These are phyloP conservation scores for Gila orcuttii DNA, from an alignment of 2,113 vertebrate species.

Conservation along the genomic window DNA sequence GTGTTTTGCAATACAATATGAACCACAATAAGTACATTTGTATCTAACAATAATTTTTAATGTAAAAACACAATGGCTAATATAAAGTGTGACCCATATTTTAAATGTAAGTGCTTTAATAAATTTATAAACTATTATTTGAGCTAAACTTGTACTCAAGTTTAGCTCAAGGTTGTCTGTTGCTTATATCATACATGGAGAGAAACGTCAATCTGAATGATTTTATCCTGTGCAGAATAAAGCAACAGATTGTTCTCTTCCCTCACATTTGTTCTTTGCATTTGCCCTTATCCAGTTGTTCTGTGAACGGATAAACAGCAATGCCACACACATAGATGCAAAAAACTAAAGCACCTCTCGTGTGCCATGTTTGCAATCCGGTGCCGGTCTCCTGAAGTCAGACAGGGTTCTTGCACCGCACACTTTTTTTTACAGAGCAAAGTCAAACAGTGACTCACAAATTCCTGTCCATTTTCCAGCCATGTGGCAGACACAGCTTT, in stretches of 20 bases:
- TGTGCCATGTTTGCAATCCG: constrained; percentile 37
- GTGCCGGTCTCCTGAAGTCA: constrained; percentile 52
- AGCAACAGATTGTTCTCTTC: not conserved
- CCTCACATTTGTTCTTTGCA: not conserved
- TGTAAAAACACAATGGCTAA: too few species aligned
- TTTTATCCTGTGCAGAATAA: not conserved
- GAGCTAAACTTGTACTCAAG: not conserved
- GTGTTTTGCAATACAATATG: too few species aligned
- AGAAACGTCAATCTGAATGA: not conserved
- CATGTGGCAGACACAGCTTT: constrained; percentile 62
- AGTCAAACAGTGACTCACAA: constrained; percentile 82
- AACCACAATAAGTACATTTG: too few species aligned
- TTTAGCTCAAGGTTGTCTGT: not conserved
- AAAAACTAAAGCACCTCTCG: constrained; percentile 16
- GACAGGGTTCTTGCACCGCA: constrained; percentile 71
- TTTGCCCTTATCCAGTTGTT: constrained; percentile 12
- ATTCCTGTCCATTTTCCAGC: constrained; percentile 70
- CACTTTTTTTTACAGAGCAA: constrained; percentile 72
- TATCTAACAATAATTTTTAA: too few species aligned
- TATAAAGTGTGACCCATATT: too few species aligned
- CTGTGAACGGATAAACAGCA: constrained; percentile 2
- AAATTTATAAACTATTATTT: not conserved
- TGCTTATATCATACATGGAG: not conserved
- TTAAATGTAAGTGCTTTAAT: too few species aligned
- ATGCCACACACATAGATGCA: constrained; percentile 18